Base-by-base conservation (phyloP, 1,140 invertebrate species). In the Trinorchestia longiramus region DNA sequence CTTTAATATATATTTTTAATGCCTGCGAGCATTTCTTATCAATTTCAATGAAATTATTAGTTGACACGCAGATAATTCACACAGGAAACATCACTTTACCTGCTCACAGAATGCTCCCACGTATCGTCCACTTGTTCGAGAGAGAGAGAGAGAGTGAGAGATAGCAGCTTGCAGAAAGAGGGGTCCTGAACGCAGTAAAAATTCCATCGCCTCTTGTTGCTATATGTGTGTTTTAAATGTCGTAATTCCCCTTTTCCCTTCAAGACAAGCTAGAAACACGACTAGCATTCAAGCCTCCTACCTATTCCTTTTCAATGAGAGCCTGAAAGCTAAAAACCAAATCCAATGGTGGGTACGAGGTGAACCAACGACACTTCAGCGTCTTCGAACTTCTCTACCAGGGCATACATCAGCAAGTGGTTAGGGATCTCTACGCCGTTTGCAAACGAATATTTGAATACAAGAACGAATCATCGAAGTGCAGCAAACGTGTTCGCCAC, bases 21-120 rank as follows among this genome's bases (percentile, higher is more conserved):
- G 62, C 62, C 36, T 77, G 62, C 62, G 62, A 77, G 62, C 62
- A 77, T 77, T 77, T 77, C 28, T 77, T 19, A 77, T 90, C 43
- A 42, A 90, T 90, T 90, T 90, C 88, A 90, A 90, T 41, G 43
- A 90, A 90, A 43, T 42, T 42, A 90, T 90, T 3, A 42, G 8
- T 47, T 19, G 92, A 94, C 92, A 94, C 92, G 92, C 92, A 94
- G 92, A 94, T 94, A 44, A 47, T 94, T 94, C 43, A 94, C 92
- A 94, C 92, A 94, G 92, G 43, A 45, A 94, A 94, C 92, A 94
- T 15, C 92, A 94, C 92, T 45, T 94, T 94, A 94, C 92, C 92
- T 94, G 43, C 44, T 91, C 88, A 45, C 15, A 17, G 43, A 94
- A 45, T 45, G 92, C 92, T 43, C 19, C 92, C 40, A 47, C 41